These are phyloP conservation scores for Philopotamus ludificatus DNA, from an alignment of 1,140 invertebrate genomes.

Conservation along the genomic window DNA sequence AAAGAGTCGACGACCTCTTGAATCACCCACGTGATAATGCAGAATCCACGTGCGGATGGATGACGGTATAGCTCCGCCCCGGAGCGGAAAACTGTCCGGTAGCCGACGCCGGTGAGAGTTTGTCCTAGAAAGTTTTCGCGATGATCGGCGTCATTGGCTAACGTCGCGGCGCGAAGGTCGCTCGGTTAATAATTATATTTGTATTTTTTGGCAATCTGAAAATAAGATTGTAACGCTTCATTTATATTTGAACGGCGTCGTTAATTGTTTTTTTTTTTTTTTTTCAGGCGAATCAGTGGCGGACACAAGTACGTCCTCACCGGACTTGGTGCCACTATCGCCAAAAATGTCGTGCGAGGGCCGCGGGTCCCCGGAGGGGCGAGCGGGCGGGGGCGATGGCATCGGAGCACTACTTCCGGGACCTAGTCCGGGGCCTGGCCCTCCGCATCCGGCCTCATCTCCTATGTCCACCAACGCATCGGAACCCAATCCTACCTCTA, in stretches of 20 bases:
- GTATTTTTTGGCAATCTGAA: too few species aligned
- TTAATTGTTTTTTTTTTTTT: too few species aligned
- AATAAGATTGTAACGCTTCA: too few species aligned
- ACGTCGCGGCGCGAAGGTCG: too few species aligned
- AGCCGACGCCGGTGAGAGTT: background rate
- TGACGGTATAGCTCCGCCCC: background rate
- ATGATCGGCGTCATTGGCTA: too few species aligned
- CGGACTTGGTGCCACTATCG: conserved; percentile 76
- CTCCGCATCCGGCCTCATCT: conserved; percentile 46
- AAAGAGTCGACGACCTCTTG: conserved; percentile 22
- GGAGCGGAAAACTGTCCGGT: background rate
- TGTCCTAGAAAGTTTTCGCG: too few species aligned
- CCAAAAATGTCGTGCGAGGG: conserved; percentile 66
- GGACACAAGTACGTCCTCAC: conserved; percentile 85
- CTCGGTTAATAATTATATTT: too few species aligned
- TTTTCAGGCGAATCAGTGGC: conserved; percentile 80
- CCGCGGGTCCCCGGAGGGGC: conserved; percentile 54
- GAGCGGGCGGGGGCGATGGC: conserved; percentile 60
- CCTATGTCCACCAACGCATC: conserved; percentile 44
- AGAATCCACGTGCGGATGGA: background rate
- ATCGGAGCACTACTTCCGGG: conserved; percentile 46
- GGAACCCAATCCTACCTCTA: conserved; percentile 53
- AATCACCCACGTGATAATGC: background rate
- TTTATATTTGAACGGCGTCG: too few species aligned
- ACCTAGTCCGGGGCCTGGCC: conserved; percentile 29